Percentiles rank a stretch among this genome's conserved stretches.
phyloP scores from a whole-genome alignment of 2,797 vertebrate species.

The Melanotaenia pygmaea region DNA sequence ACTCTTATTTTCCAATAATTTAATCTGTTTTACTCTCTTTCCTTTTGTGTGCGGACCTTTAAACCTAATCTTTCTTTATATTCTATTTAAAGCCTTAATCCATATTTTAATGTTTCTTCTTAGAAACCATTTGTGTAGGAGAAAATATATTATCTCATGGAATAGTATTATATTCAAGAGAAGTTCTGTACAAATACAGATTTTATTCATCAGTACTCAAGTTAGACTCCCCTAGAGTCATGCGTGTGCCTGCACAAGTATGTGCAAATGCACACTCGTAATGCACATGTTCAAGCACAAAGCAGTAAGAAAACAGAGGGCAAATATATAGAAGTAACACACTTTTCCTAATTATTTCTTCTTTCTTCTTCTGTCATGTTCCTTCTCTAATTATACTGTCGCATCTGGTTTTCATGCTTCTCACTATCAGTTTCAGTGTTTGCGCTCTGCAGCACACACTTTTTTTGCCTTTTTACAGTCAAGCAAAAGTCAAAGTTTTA shows the following conservation, averaged over 20 bases:
- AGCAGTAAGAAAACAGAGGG: conserved; percentile 11
- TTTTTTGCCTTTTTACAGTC: conserved; percentile 14
- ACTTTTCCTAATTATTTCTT: conserved; percentile 61
- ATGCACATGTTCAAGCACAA: conserved; percentile 10
- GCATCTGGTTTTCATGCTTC: conserved; percentile 62
- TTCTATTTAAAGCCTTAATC: conserved; percentile 52
- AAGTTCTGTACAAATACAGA: conserved; percentile 30
- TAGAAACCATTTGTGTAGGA: conserved; percentile 27
- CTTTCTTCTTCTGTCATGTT: conserved; percentile 49
- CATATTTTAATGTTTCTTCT: conserved; percentile 48
- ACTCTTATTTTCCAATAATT: conserved; percentile 30
- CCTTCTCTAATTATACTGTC: conserved; percentile 27
- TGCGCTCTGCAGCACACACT: conserved; percentile 45
- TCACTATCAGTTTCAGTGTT: conserved; percentile 57
- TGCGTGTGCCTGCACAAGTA: background rate
- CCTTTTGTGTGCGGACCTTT: conserved; percentile 20
- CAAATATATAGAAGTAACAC: conserved; percentile 12
- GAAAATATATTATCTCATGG: conserved; percentile 44
- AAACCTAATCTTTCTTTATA: conserved; percentile 53
- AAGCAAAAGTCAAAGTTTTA: conserved; percentile 47
- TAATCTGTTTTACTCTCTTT: conserved; percentile 41
- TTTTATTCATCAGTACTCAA: conserved; percentile 48
- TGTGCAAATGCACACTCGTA: conserved; percentile 5
- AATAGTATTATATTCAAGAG: conserved; percentile 16
- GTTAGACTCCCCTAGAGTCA: background rate